These are phyloP conservation scores for Heteractis magnifica DNA, from an alignment of 92 coral and sea anemone species.

Conservation along the genomic window DNA sequence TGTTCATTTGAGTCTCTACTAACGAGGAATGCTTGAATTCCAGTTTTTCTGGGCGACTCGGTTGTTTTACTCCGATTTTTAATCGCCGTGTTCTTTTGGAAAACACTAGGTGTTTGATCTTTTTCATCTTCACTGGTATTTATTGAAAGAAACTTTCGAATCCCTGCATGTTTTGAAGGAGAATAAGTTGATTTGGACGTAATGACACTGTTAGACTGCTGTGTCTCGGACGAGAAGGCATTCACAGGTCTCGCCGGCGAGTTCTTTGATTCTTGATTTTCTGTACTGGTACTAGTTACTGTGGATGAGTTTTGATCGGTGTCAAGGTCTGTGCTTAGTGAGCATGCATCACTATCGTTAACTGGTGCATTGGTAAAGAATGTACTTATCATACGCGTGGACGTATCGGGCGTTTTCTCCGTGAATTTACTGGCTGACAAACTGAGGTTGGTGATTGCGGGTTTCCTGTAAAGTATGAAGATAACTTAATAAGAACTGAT, in stretches of 20 bases:
- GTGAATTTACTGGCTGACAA: slow-evolving; percentile 84
- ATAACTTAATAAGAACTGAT: too few relatives aligned
- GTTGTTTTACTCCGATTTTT: not conserved
- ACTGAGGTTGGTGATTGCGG: slow-evolving; percentile 65
- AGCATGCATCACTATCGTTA: not conserved
- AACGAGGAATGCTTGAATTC: slow-evolving; percentile 27
- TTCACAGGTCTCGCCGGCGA: not conserved
- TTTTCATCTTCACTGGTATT: not conserved
- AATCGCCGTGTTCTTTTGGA: not conserved
- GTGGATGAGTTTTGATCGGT: not conserved
- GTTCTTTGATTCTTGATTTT: not conserved
- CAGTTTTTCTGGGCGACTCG: slow-evolving; percentile 10
- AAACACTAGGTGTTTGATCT: not conserved
- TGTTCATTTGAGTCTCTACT: slow-evolving; percentile 1
- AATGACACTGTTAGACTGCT: not conserved
- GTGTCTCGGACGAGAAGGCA: slow-evolving; percentile 5
- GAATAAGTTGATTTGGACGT: not conserved
- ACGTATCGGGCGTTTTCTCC: slow-evolving; percentile 43
- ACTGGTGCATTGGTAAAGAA: slow-evolving; percentile 63
- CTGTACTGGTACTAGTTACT: not conserved
- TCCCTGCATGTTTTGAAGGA: slow-evolving; percentile 16
- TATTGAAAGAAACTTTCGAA: not conserved
- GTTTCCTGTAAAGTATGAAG: slow-evolving; percentile 63
- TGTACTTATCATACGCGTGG: slow-evolving; percentile 74
- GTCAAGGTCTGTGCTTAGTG: not conserved